Conservation (phyloP, 2,113 vertebrate species). For the Mormyrus iriodes region DNA sequence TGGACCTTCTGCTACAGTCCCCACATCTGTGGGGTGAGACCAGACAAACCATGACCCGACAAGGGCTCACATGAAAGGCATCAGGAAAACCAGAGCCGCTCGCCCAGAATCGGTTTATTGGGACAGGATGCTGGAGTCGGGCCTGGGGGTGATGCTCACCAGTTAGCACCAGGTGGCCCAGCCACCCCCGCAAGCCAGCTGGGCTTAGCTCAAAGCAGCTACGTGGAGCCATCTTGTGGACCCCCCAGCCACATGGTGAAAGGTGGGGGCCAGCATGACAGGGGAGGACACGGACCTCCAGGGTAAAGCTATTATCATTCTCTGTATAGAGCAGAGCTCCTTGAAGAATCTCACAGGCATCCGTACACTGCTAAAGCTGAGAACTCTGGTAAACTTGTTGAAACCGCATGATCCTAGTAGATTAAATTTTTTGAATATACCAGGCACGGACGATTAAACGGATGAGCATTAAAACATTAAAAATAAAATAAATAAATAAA, state of each 20-base stretch:
- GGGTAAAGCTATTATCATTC: not conserved
- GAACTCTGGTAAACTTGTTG: not conserved
- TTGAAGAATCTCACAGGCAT: not conserved
- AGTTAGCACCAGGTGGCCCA: not conserved
- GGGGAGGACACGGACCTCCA: not conserved
- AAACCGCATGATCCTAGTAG: not conserved
- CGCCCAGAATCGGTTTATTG: not conserved
- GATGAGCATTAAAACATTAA: not conserved
- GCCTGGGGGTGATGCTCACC: not conserved
- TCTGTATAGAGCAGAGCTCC: not conserved
- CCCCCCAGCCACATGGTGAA: not conserved
- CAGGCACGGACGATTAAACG: not conserved
- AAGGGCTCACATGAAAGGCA: not conserved
- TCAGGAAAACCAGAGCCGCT: not conserved
- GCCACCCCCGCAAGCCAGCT: not conserved
- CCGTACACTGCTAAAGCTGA: not conserved
- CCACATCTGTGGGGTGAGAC: not conserved
- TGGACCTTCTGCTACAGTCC: not conserved
- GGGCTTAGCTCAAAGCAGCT: too few relatives aligned
- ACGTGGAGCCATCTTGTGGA: not conserved
- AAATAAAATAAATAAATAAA: not conserved
- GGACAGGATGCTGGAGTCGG: not conserved
- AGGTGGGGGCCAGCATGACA: not conserved
- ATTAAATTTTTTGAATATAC: not conserved
- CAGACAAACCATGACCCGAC: not conserved